phyloP scores from a whole-genome alignment of 2,113 vertebrate species.

The Onychostruthus taczanowskii region DNA sequence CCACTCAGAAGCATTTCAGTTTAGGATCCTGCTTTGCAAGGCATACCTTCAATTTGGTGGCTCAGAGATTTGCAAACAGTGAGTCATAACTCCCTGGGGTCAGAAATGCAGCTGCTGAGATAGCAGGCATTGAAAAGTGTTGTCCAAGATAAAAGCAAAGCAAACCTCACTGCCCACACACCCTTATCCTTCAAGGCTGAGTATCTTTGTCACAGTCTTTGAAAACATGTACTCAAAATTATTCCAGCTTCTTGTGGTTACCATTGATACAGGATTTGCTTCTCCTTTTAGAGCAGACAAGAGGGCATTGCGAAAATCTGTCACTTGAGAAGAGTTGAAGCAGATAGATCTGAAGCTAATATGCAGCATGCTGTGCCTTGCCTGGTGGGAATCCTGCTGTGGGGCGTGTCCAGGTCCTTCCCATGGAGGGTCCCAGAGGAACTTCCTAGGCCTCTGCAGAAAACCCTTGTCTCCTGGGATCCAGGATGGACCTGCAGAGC shows the following conservation, averaged over 20 bases:
- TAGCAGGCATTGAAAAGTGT: conserved; percentile 28
- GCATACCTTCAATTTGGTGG: conserved; percentile 14
- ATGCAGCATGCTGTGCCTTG: not conserved
- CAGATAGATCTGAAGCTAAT: not conserved
- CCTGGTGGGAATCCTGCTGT: not conserved
- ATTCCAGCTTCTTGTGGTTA: conserved; percentile 41
- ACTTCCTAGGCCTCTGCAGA: not conserved
- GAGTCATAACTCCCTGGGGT: conserved; percentile 30
- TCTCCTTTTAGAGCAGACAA: conserved; percentile 29
- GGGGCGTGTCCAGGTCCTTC: not conserved
- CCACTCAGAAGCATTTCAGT: not conserved
- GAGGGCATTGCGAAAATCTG: conserved; percentile 17
- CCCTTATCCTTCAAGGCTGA: conserved; percentile 56
- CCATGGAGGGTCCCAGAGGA: not conserved
- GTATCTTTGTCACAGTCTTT: conserved; percentile 18
- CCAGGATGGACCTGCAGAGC: not conserved
- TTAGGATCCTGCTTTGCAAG: not conserved
- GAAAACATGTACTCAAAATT: conserved; percentile 1
- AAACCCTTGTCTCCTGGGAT: not conserved
- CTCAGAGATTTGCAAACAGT: conserved; percentile 49
- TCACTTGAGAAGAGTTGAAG: not conserved
- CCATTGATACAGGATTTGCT: conserved; percentile 50
- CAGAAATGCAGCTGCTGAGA: conserved; percentile 45
- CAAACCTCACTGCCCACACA: conserved; percentile 40
- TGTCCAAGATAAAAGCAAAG: conserved; percentile 60